Evolutionary conservation across 2,888 invertebrate species (phyloP).

Genomic region (Noctua janthe): DNA sequence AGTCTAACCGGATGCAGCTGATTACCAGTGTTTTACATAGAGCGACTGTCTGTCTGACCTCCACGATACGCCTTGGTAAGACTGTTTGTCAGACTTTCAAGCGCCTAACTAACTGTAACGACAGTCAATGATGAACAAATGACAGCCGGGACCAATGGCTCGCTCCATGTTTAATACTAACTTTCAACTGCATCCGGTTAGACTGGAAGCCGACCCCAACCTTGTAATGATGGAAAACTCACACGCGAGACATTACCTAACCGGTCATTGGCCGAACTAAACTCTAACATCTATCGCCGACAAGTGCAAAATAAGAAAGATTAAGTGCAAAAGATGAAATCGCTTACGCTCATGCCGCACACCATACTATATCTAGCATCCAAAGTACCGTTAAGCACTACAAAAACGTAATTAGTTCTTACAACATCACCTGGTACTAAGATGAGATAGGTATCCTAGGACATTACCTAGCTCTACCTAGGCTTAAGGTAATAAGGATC

Average conservation of each 20-base stretch:
- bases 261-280: not conserved
- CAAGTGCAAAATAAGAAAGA: not conserved
- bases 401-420: constrained; percentile 67
- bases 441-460: constrained; percentile 20
- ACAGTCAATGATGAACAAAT: not conserved
- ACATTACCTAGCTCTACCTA: constrained; percentile 12
- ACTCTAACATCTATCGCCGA: not conserved
- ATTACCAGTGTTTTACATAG: not conserved
- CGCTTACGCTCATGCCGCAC: constrained; percentile 17
- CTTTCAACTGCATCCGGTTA: not conserved
- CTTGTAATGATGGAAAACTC: not conserved
- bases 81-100: not conserved
- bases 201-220: not conserved
- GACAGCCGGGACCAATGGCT: not conserved
- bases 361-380: constrained; percentile 20
- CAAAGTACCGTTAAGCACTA: constrained; percentile 54
- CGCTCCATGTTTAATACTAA: not conserved
- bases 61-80: not conserved
- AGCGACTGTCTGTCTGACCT: not conserved
- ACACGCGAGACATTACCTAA: not conserved
- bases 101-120: not conserved
- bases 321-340: not conserved
- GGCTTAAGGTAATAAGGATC: constrained; percentile 6
- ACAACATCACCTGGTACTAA: constrained; percentile 61
- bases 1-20: too few relatives aligned